These are phyloP conservation scores for Pristionchus maxplancki DNA, from an alignment of 2,888 invertebrate genomes.

Conservation along the genomic window DNA sequence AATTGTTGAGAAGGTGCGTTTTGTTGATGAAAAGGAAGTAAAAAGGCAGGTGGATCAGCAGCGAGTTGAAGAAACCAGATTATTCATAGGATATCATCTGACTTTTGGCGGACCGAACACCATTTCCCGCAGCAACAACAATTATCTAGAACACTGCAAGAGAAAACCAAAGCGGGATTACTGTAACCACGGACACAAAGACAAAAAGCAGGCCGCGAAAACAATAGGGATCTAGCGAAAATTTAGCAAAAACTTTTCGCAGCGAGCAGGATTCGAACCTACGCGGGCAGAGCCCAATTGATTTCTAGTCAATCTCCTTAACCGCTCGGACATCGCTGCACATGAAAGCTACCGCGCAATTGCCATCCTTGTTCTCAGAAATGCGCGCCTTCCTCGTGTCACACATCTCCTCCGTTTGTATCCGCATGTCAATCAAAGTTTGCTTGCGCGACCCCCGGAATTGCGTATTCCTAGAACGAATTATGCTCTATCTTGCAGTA, in stretches of 20 bases:
- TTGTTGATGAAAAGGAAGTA: too few species aligned
- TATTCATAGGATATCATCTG: neutral
- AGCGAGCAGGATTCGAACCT: conserved; percentile 58
- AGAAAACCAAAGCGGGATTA: neutral
- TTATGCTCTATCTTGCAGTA: neutral
- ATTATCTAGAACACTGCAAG: neutral
- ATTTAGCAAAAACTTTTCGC: conserved; percentile 45
- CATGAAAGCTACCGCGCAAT: too few species aligned
- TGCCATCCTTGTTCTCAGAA: neutral
- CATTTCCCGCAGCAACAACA: neutral
- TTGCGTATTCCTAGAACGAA: neutral
- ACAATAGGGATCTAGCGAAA: neutral
- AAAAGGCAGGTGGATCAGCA: too few species aligned
- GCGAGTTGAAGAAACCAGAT: neutral
- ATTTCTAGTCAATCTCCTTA: conserved; percentile 58
- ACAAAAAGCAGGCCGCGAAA: neutral
- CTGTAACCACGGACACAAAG: neutral
- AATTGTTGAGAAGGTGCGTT: too few species aligned
- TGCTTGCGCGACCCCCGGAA: too few species aligned
- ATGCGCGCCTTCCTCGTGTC: neutral
- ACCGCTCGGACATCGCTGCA: conserved; percentile 55
- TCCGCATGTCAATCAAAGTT: neutral
- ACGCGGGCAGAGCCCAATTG: conserved; percentile 58
- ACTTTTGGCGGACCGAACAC: neutral
- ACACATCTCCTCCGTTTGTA: too few species aligned